Conservation (phyloP, 1,140 invertebrate genomes). For the Eciton burchellii region DNA sequence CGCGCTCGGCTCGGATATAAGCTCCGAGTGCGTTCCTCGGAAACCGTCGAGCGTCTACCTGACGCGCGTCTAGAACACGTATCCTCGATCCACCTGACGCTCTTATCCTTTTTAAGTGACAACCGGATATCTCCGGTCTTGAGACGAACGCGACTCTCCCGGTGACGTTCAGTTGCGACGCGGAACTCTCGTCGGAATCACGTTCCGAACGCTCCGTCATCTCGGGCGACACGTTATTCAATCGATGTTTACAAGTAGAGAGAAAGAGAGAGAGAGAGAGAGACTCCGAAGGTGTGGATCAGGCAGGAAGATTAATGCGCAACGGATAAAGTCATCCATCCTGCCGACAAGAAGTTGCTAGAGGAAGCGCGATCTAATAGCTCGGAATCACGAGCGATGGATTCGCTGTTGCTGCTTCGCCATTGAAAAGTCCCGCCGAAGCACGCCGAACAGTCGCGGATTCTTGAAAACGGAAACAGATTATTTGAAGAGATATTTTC, state of each 20-base stretch:
- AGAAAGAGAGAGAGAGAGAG: constrained; percentile 55
- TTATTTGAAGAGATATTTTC: constrained; percentile 1
- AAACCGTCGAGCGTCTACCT: neutral
- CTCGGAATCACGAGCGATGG: constrained; percentile 71
- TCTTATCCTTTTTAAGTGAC: constrained; percentile 31
- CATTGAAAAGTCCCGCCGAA: constrained; percentile 9
- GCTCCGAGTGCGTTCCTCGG: neutral
- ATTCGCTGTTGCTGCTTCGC: neutral
- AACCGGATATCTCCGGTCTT: constrained; percentile 27
- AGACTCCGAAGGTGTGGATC: constrained; percentile 55
- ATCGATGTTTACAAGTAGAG: constrained; percentile 65
- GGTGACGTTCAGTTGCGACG: constrained; percentile 16
- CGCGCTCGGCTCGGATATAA: constrained; percentile 21
- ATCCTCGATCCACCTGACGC: constrained; percentile 23
- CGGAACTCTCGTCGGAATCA: constrained; percentile 45
- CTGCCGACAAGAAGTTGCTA: constrained; percentile 58
- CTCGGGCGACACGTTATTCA: constrained; percentile 54
- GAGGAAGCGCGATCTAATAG: constrained; percentile 77
- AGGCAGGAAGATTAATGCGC: constrained; percentile 77
- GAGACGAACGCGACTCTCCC: neutral
- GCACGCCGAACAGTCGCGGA: neutral
- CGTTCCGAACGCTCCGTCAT: constrained; percentile 53
- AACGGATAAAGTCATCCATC: constrained; percentile 77
- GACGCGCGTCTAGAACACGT: neutral
- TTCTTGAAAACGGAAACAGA: neutral